Evolutionary conservation across 2,888 invertebrate genomes (phyloP).

Genomic region (Temnothorax rugatulus): DNA sequence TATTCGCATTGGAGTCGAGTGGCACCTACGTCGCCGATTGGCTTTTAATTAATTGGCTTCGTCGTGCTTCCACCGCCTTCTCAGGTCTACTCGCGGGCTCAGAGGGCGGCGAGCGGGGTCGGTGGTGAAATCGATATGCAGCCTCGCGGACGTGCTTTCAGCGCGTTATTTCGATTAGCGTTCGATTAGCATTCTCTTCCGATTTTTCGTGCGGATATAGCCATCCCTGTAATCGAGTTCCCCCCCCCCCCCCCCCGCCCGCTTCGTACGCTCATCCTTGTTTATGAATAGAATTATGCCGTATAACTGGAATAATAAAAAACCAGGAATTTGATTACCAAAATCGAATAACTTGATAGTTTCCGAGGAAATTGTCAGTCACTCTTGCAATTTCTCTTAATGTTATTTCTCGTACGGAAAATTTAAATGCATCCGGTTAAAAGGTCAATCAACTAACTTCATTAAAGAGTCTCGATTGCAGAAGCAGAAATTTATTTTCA

Average conservation of each 20-base stretch:
- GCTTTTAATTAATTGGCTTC: constrained; percentile 61
- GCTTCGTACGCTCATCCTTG: background rate
- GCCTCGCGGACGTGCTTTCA: constrained; percentile 21
- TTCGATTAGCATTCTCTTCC: constrained; percentile 27
- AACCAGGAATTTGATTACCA: background rate
- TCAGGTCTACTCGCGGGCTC: background rate
- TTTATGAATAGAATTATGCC: background rate
- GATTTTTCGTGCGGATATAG: constrained; percentile 1
- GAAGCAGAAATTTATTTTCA: background rate
- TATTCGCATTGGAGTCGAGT: constrained; percentile 39
- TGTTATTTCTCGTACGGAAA: background rate
- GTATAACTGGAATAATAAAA: background rate
- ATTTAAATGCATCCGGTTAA: background rate
- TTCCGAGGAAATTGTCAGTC: background rate
- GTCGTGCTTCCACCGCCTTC: constrained; percentile 21
- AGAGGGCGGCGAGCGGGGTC: background rate
- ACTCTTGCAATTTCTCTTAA: background rate
- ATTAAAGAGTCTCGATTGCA: background rate
- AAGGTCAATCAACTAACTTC: background rate
- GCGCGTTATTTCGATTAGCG: constrained; percentile 42
- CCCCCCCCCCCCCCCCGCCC: no score
- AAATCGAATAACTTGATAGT: background rate
- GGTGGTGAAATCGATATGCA: constrained; percentile 35
- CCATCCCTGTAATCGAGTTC: background rate
- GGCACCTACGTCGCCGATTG: constrained; percentile 55